phyloP scores from a whole-genome alignment of 2,888 invertebrate genomes.

The Ormyrus rosae region DNA sequence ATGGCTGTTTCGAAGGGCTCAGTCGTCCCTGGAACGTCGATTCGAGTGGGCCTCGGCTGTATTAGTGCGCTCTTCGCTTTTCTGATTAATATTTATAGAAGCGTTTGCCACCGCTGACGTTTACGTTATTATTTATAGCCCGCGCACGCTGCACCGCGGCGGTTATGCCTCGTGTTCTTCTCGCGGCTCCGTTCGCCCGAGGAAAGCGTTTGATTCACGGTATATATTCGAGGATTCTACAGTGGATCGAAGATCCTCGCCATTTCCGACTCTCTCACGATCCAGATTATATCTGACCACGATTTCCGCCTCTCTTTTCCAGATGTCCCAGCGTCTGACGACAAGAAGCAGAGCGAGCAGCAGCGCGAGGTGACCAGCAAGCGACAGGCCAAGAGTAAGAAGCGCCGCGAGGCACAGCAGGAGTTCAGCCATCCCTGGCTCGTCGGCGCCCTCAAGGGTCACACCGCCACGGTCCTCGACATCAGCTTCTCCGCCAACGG shows the following conservation, averaged over 20 bases:
- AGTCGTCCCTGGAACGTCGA: no score
- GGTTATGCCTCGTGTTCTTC: background rate
- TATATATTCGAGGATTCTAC: background rate
- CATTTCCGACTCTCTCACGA: background rate
- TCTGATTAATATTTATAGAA: no score
- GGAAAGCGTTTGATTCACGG: background rate
- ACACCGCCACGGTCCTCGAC: constrained; percentile 85
- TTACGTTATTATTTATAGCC: no score
- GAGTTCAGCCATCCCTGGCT: constrained; percentile 80
- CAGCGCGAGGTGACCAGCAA: constrained; percentile 59
- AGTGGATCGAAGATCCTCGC: background rate
- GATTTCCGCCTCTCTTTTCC: background rate
- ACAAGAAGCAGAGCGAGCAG: constrained; percentile 39
- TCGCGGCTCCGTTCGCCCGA: background rate
- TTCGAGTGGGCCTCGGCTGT: no score
- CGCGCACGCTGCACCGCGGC: no score
- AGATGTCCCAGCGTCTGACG: constrained; percentile 36
- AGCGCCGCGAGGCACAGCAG: constrained; percentile 70
- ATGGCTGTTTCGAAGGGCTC: no score
- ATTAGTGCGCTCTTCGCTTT: no score
- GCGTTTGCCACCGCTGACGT: no score
- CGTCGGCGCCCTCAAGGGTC: constrained; percentile 88
- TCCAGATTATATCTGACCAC: background rate
- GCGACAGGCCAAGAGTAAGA: constrained; percentile 68
- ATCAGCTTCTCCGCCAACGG: constrained; percentile 91